These are phyloP conservation scores for Tinamus major DNA, from an alignment of 2,797 vertebrate genomes.

Conservation along the genomic window DNA sequence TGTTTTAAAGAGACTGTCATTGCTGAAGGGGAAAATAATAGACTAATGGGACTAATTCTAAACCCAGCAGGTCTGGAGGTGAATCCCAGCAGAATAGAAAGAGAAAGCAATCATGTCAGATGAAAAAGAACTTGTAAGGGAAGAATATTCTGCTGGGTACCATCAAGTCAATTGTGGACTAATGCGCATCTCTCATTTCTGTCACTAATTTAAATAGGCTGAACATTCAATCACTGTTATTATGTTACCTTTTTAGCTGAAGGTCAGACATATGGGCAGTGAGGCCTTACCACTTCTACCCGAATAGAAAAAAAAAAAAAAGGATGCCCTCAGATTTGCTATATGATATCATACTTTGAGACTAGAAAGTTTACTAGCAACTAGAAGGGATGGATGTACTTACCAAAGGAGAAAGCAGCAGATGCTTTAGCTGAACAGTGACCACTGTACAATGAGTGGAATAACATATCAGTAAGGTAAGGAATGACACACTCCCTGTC, in stretches of 20 bases:
- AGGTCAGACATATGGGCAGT: neutral
- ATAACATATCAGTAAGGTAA: neutral
- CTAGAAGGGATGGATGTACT: neutral
- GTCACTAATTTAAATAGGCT: constrained; percentile 56
- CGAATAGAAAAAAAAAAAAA: neutral
- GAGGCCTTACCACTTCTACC: neutral
- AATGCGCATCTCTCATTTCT: constrained; percentile 50
- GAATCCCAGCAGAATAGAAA: constrained; percentile 31
- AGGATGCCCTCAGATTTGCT: neutral
- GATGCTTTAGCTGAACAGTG: neutral
- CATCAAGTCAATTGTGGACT: constrained; percentile 36
- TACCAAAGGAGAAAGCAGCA: neutral
- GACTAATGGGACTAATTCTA: constrained; percentile 59
- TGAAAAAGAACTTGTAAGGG: constrained; percentile 37
- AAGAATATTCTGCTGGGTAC: constrained; percentile 50
- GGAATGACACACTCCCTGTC: neutral
- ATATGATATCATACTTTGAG: neutral
- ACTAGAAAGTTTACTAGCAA: neutral
- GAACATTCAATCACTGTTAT: constrained; percentile 36
- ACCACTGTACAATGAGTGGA: neutral
- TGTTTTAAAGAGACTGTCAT: constrained; percentile 42
- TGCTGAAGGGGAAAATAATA: constrained; percentile 50
- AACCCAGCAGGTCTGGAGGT: constrained; percentile 37
- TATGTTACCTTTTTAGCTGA: constrained; percentile 31
- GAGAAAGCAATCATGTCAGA: constrained; percentile 46